These are phyloP conservation scores for Bombus pyrosoma DNA, from an alignment of 1,140 invertebrate species.

Conservation along the genomic window DNA sequence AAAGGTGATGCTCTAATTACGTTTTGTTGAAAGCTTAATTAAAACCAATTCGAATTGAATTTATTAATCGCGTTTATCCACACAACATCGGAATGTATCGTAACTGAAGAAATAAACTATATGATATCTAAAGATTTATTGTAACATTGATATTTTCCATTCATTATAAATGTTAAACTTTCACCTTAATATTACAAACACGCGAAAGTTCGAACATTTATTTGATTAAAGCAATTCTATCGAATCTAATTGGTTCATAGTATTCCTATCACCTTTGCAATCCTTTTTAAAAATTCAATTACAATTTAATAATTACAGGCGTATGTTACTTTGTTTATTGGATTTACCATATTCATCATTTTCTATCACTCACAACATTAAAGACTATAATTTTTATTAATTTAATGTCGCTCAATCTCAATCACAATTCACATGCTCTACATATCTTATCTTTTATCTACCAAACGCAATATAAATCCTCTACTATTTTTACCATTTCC, in stretches of 20 bases:
- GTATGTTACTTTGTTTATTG: no score
- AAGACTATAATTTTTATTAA: neutral
- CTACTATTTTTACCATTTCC: neutral
- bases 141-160: neutral
- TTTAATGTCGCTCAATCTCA: no score
- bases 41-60: neutral
- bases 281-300: neutral
- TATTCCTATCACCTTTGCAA: neutral
- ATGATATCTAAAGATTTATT: neutral
- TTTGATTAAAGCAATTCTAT: no score
- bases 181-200: no score
- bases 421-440: no score
- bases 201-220: no score
- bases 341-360: neutral
- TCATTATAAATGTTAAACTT: neutral
- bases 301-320: neutral
- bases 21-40: neutral
- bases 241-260: no score
- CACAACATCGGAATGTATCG: neutral
- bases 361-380: no score
- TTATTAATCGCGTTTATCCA: neutral
- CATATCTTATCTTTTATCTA: no score
- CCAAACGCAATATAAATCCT: no score
- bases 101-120: neutral
- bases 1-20: neutral